Conservation (phyloP, 2,797 vertebrate species). For the Aselliscus stoliczkanus region DNA sequence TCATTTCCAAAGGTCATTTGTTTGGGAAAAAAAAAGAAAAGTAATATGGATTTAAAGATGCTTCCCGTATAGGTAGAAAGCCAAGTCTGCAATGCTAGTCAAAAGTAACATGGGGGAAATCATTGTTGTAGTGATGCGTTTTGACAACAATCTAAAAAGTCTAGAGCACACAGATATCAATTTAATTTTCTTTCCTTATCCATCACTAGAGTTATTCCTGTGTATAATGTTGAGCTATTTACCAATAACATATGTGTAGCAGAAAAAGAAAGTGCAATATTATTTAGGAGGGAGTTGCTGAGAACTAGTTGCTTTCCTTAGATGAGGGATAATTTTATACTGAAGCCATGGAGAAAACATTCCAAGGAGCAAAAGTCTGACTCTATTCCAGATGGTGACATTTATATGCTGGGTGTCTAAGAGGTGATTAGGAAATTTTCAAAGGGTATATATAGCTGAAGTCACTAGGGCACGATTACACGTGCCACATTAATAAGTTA, state of each 20-base stretch:
- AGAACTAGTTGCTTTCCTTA: slow-evolving; percentile 47
- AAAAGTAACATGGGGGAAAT: not conserved
- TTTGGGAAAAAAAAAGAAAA: slow-evolving; percentile 65
- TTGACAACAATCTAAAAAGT: slow-evolving; percentile 34
- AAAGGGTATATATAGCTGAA: slow-evolving; percentile 40
- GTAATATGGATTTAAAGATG: slow-evolving; percentile 67
- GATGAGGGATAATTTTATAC: slow-evolving; percentile 9
- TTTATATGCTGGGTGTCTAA: slow-evolving; percentile 10
- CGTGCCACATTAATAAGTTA: slow-evolving; percentile 7
- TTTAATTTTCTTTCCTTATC: not conserved
- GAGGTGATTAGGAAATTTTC: slow-evolving; percentile 43
- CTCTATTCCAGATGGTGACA: slow-evolving; percentile 18
- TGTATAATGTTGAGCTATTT: not conserved
- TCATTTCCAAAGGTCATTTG: slow-evolving; percentile 82
- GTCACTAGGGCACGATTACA: not conserved
- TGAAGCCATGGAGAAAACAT: slow-evolving; percentile 13
- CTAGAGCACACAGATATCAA: not conserved
- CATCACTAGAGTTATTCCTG: not conserved
- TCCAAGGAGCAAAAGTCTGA: slow-evolving; percentile 15
- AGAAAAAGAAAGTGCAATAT: not conserved
- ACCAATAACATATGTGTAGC: not conserved
- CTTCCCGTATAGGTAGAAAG: slow-evolving; percentile 26
- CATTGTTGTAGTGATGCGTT: slow-evolving; percentile 28
- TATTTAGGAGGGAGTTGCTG: not conserved
- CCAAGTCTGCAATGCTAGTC: slow-evolving; percentile 28